Base-by-base conservation (phyloP, 2,797 vertebrate species). In the Argya squamiceps region DNA sequence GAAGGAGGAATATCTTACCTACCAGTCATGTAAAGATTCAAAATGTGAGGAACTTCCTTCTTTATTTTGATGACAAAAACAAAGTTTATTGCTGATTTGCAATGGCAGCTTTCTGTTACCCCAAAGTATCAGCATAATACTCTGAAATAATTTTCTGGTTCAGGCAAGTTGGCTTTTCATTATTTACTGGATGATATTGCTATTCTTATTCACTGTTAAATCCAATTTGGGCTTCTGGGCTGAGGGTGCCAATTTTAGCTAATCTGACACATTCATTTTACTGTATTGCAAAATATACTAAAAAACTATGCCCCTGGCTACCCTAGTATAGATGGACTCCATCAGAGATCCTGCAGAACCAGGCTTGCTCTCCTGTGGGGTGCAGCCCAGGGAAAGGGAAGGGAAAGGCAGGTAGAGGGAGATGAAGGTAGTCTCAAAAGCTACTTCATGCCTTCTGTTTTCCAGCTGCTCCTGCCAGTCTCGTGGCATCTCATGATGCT, bases 191-290 rank as follows among this genome's bases (percentile, higher is more conserved):
- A 39, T 90, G 85, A 92, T 84, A 86, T 20, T 2, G 0, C 76
- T 94, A 24, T 88, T 95, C 88, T 88, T 91, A 87, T 85, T 86
- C 79, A 60, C 84, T 95, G 87, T 94, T 94, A 97, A 94, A 92
- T 95, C 94, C 92, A 89, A 44, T 95, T 96, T 89, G 83, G 58
- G 29, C 55, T 96, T 96, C 94, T 91, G 74, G 89, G 90, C 83
- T 56, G 79, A 89, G 58, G 39, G 73, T 88, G 90, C 76, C 92
- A 73, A 8, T 95, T 92, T 91, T 92, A 92, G 55, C 77, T 92
- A 93, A 96, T 93, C 93, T 92, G 92, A 88, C 84, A 73, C 46
- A 71, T 92, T 91, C 77, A 39, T 90, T 94, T 88, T 41, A 53
- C 84, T 93, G 74, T 84, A 55, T 36, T 86, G 86, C 77, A 86